phyloP scores from a whole-genome alignment of 2,797 vertebrate species.

The Girardinus metallicus region DNA sequence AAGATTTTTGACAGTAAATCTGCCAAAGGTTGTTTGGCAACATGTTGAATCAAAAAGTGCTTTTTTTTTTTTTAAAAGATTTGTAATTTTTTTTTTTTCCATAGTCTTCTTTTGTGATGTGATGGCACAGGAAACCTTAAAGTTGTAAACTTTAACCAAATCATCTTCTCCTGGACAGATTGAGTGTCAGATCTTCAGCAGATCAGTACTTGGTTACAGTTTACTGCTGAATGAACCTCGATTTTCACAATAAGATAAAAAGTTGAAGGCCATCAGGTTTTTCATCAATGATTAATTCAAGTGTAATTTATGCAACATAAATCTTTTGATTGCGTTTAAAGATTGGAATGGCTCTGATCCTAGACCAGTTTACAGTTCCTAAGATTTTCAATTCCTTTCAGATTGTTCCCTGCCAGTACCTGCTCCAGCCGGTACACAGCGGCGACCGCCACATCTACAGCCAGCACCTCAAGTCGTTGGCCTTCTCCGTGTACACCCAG shows the following conservation, averaged over 20 bases:
- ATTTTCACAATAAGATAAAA: not conserved
- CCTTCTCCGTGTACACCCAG: constrained; percentile 97
- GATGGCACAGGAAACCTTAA: not conserved
- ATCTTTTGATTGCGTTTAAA: not conserved
- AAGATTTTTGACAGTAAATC: not conserved
- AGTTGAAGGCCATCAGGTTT: not conserved
- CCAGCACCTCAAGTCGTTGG: constrained; percentile 98
- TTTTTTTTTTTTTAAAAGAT: not conserved
- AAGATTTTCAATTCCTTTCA: constrained; percentile 52
- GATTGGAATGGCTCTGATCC: not conserved
- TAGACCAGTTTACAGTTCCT: too few species aligned
- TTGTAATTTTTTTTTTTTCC: not conserved
- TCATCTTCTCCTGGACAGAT: not conserved
- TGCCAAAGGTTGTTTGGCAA: not conserved
- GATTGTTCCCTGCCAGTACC: constrained; percentile 97
- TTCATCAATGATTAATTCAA: not conserved
- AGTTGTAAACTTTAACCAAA: not conserved
- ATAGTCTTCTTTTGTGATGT: not conserved
- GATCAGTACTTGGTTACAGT: not conserved
- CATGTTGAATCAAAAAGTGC: not conserved
- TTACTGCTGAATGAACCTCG: not conserved
- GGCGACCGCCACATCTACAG: constrained; percentile 93
- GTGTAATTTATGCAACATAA: not conserved
- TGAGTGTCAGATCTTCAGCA: not conserved
- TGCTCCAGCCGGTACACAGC: constrained; percentile 94